These are phyloP conservation scores for Drosophila rhopaloa DNA, from an alignment of 1,140 invertebrate genomes.

Conservation along the genomic window DNA sequence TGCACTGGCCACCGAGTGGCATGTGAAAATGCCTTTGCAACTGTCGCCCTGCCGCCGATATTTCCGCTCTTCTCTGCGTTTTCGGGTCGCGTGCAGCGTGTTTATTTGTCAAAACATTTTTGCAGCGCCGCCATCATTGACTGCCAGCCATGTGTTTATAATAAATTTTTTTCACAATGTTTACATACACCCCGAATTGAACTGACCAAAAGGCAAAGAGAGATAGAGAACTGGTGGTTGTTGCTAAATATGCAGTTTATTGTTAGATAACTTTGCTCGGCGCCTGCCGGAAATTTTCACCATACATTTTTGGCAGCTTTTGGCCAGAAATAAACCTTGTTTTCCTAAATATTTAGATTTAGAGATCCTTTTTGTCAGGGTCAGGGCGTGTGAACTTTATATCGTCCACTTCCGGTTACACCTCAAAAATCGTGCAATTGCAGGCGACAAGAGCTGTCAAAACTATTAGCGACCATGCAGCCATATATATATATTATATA, in stretches of 20 bases:
- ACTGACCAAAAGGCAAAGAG: constrained; percentile 13
- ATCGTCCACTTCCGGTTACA: constrained; percentile 34
- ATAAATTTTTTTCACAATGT: constrained; percentile 71
- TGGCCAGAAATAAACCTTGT: constrained; percentile 15
- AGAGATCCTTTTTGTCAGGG: constrained; percentile 53
- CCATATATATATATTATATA: constrained; percentile 7
- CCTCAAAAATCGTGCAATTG: constrained; percentile 53
- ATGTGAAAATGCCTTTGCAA: constrained; percentile 1
- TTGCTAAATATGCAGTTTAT: constrained; percentile 67
- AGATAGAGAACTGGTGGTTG: constrained; percentile 29
- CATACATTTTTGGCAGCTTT: constrained; percentile 2
- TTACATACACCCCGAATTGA: constrained; percentile 46
- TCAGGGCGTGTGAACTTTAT: constrained; percentile 63
- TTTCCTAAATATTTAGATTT: constrained; percentile 36
- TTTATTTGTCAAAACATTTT: constrained; percentile 81
- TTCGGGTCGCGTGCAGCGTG: constrained; percentile 72
- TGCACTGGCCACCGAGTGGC: not conserved
- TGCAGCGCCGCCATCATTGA: constrained; percentile 52
- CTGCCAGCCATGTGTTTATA: constrained; percentile 71
- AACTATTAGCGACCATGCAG: constrained; percentile 69
- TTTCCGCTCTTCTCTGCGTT: not conserved
- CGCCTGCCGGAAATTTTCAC: constrained; percentile 51
- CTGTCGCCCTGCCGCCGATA: constrained; percentile 1
- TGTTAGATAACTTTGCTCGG: constrained; percentile 65
- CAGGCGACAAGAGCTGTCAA: constrained; percentile 74